Percentiles rank a stretch among this genome's conserved stretches.
phyloP scores from a whole-genome alignment of 2,113 vertebrate species.

The Ctenodactylus gundi region DNA sequence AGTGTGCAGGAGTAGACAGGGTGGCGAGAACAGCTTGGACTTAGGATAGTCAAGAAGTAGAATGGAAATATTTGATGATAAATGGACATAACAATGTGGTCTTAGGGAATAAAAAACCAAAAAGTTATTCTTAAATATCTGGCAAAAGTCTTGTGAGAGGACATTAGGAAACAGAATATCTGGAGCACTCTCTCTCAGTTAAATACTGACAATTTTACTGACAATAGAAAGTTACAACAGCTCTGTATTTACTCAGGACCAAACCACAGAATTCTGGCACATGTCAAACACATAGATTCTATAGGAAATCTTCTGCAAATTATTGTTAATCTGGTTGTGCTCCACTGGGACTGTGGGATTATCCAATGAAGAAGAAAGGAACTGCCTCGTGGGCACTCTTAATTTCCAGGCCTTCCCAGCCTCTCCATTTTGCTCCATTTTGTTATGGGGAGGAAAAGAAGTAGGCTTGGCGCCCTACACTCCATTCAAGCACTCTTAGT shows the following conservation, averaged over 20 bases:
- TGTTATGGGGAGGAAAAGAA: not conserved
- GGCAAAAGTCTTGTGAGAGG: not conserved
- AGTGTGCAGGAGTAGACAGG: not conserved
- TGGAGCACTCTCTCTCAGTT: not conserved
- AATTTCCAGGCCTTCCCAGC: not conserved
- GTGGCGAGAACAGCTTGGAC: not conserved
- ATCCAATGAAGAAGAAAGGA: not conserved
- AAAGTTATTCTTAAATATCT: not conserved
- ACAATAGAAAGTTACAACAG: not conserved
- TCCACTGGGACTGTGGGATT: not conserved
- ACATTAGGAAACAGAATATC: not conserved
- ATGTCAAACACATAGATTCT: slow-evolving; percentile 13
- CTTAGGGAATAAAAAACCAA: not conserved
- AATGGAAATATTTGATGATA: slow-evolving; percentile 7
- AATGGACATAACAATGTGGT: not conserved
- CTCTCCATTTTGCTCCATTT: not conserved
- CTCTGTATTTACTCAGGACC: not conserved
- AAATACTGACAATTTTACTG: not conserved
- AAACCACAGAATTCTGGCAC: not conserved
- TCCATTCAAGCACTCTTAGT: not conserved
- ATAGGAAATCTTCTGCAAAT: not conserved
- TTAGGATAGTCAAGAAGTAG: not conserved
- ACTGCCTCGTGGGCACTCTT: not conserved
- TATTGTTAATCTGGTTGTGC: not conserved
- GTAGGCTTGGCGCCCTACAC: not conserved